Percentiles rank a stretch among this genome's conserved stretches.
Evolutionary conservation across 2,888 invertebrate genomes (phyloP).

Genomic region (Rhopalosiphum nymphaeae): DNA sequence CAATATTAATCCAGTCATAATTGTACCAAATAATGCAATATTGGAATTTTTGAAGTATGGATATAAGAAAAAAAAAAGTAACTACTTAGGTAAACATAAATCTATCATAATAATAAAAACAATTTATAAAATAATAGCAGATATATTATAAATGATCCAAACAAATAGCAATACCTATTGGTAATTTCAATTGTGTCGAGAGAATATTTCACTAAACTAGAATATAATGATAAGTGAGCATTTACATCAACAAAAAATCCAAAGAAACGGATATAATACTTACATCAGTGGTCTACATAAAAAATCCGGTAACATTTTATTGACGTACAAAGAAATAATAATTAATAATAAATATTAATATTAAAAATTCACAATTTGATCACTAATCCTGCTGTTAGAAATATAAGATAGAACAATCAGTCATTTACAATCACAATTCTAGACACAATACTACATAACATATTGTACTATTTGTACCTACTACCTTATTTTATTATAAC

Average conservation of each 20-base stretch:
- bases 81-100: not conserved
- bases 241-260: not conserved
- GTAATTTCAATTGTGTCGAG: not conserved
- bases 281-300: conserved; percentile 54
- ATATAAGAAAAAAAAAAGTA: not conserved
- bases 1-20: not conserved
- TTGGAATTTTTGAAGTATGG: not conserved
- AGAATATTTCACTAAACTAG: not conserved
- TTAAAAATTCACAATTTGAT: not conserved
- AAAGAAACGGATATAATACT: not conserved
- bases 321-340: not conserved
- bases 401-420: not conserved
- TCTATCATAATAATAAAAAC: not conserved
- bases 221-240: too few relatives aligned
- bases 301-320: conserved; percentile 53
- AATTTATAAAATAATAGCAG: not conserved
- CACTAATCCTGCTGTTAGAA: not conserved
- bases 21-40: not conserved
- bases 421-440: not conserved
- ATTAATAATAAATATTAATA: not conserved
- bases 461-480: not conserved
- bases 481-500: not conserved
- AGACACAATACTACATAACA: not conserved
- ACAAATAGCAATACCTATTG: not conserved
- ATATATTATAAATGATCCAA: not conserved